Percentiles rank a stretch among this genome's conserved stretches.
Conservation (phyloP, 1,140 invertebrate genomes). For the Monomorium pharaonis region DNA sequence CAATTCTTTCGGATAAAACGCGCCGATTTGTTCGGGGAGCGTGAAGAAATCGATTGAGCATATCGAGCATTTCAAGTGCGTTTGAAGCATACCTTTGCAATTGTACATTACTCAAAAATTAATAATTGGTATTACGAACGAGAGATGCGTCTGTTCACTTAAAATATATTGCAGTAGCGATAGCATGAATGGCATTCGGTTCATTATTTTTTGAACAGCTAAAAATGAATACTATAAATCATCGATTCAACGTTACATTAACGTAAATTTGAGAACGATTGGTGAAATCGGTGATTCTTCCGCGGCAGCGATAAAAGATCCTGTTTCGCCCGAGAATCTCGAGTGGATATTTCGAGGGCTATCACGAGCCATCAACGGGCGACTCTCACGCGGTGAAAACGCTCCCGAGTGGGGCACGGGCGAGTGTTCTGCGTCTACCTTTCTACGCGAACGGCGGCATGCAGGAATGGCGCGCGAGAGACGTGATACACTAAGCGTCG, state of each 20-base stretch:
- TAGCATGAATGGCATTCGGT: not conserved
- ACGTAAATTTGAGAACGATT: not conserved
- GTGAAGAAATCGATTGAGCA: not conserved
- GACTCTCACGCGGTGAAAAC: not conserved
- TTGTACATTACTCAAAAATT: not conserved
- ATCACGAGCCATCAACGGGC: not conserved
- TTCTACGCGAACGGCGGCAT: not conserved
- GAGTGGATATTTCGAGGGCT: not conserved
- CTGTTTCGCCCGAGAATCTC: not conserved
- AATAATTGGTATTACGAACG: not conserved
- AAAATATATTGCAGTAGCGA: not conserved
- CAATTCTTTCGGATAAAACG: not conserved
- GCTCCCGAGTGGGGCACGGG: not conserved
- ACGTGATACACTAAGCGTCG: conserved; percentile 11
- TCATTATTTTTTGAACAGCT: not conserved
- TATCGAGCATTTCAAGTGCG: not conserved
- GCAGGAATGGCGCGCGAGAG: not conserved
- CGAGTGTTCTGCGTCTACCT: not conserved
- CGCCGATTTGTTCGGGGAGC: not conserved
- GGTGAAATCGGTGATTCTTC: not conserved
- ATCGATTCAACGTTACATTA: not conserved
- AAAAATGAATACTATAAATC: not conserved
- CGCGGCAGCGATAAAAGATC: not conserved
- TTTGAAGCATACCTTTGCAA: not conserved
- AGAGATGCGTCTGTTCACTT: not conserved